Evolutionary conservation across 1,140 invertebrate species (phyloP), one percentile per base, ranked within the genome.

Genomic region (Plodia interpunctella): DNA sequence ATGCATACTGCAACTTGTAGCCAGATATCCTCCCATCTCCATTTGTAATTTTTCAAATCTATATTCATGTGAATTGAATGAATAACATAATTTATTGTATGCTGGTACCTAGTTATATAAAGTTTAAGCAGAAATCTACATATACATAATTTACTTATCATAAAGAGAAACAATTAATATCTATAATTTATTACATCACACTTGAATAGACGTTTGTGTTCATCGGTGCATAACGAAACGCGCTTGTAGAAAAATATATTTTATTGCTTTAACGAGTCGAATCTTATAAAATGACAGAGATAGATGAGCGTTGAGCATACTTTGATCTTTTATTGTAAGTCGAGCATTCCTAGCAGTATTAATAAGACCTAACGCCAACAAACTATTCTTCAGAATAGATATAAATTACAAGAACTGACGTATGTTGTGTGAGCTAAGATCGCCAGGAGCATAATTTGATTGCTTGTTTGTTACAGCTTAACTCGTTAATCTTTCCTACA

Each of bases 221-320:
- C 38, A 44, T 44, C 38, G 38, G 10, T 15, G 38, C 38, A 44
- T 44, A 44, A 44, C 38, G 15, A 15, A 44, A 44, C 38, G 38
- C n/a, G 13, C n/a, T 44, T 15, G 13, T n/a, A 44, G 15, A 5
- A 44, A 44, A 44, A 44, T 44, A 35, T 11, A 5, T 44, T 44
- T 44, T 44, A 44, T 44, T 44, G 38, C 38, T n/a, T n/a, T 15
- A 44, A 44, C 38, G 38, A 44, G 13, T 44, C 38, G 38, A 44
- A 44, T 44, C 38, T 44, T 44, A 44, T 44, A 44, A 44, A 44
- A 44, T 44, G 38, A 44, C 38, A 44, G 38, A 15, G 38, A 44
- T 44, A 15, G 15, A 44, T 35, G 32, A 9, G 13, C 32, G 32
- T 44, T 44, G 38, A 15, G 10, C 38, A 44, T 17, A 44, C 38